Conservation (phyloP, 2,113 vertebrate species). For the Peromyscus leucopus region DNA sequence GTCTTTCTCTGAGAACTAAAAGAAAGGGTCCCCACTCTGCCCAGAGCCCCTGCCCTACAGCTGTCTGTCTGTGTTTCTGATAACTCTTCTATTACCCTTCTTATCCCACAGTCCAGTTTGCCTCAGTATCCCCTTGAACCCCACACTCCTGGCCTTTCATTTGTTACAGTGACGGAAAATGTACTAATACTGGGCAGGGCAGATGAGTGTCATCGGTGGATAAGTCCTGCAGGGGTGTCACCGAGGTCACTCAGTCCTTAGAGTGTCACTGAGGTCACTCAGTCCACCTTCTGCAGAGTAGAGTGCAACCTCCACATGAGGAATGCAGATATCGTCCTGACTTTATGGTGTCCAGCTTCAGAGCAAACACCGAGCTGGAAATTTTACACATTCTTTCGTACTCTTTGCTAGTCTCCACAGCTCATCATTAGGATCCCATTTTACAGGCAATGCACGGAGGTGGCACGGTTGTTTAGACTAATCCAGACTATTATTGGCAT, state of each 20-base stretch:
- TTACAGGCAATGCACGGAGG: not conserved
- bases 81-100: not conserved
- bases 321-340: accelerated
- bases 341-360: not conserved
- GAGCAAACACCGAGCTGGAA: not conserved
- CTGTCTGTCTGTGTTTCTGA: not conserved
- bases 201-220: not conserved
- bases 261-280: not conserved
- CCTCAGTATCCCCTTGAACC: too few relatives aligned
- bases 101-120: not conserved
- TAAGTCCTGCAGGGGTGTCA: too few relatives aligned
- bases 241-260: not conserved
- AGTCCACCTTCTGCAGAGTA: too few relatives aligned
- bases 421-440: not conserved
- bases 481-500: not conserved
- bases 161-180: not conserved
- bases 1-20: not conserved
- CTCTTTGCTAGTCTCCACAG: not conserved
- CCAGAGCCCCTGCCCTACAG: not conserved
- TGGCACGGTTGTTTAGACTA: not conserved
- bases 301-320: not conserved
- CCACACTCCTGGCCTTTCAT: not conserved
- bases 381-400: not conserved
- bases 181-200: not conserved
- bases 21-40: not conserved